Percentiles rank a stretch among this genome's conserved stretches.
phyloP scores from a whole-genome alignment of 2,888 invertebrate species.

The Epistrophe grossulariae region DNA sequence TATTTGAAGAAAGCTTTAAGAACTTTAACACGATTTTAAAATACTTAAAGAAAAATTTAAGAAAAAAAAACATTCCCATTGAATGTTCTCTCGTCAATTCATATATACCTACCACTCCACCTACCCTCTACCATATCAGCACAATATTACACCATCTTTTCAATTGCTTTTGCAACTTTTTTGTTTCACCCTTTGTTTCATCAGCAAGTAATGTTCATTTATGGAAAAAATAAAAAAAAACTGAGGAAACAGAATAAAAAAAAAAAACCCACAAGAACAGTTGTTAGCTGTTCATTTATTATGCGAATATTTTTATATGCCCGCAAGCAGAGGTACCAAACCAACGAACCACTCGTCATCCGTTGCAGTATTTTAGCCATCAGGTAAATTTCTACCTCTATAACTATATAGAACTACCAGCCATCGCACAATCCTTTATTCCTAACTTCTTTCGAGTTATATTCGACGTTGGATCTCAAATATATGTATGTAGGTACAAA shows the following conservation, averaged over 20 bases:
- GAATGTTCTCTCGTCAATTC: neutral
- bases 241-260: neutral
- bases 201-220: constrained; percentile 56
- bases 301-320: constrained; percentile 67
- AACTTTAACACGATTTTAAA: neutral
- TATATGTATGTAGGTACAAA: neutral
- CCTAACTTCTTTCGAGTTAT: constrained; percentile 35
- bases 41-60: neutral
- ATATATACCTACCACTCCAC: neutral
- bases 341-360: constrained; percentile 28
- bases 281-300: constrained; percentile 66
- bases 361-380: constrained; percentile 31
- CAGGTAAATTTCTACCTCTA: constrained; percentile 30
- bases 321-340: constrained; percentile 27
- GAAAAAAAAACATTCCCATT: neutral
- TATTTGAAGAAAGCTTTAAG: neutral
- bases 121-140: neutral
- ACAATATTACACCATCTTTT: constrained; percentile 32
- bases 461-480: constrained; percentile 19
- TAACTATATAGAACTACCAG: constrained; percentile 31
- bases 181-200: constrained; percentile 48
- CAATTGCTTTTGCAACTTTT: constrained; percentile 42
- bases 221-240: constrained; percentile 27
- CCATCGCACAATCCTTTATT: constrained; percentile 24
- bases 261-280: constrained; percentile 59